Conservation (phyloP, 2,888 invertebrate species). For the Holacanthella duospinosa region DNA sequence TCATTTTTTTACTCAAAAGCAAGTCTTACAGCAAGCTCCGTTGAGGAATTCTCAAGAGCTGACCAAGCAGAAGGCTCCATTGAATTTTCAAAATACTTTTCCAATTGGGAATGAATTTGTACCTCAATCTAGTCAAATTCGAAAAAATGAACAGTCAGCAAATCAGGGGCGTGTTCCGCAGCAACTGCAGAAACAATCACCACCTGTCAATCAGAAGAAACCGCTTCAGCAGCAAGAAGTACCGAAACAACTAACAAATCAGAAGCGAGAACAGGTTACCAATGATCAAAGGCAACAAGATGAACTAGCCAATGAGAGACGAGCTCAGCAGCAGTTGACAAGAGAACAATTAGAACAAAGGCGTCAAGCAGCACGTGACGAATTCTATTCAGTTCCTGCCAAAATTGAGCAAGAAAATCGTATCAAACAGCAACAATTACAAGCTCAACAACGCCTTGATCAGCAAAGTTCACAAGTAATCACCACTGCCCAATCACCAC, state of each 20-base stretch:
- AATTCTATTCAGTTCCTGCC: not conserved
- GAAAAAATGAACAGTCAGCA: no score
- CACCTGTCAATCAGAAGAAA: slow-evolving; percentile 6
- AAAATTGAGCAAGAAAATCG: not conserved
- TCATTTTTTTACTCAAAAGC: no score
- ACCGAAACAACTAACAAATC: not conserved
- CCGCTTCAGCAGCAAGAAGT: slow-evolving; percentile 1
- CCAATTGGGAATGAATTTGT: no score
- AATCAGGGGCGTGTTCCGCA: no score
- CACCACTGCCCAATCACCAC: not conserved
- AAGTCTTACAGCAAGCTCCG: no score
- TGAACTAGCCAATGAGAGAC: not conserved
- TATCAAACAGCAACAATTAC: not conserved
- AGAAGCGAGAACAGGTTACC: not conserved
- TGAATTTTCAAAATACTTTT: no score
- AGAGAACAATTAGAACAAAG: not conserved
- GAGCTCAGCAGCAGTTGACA: not conserved
- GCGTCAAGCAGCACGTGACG: not conserved
- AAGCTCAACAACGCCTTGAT: not conserved
- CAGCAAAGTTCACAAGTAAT: no score
- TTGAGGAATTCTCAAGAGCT: no score
- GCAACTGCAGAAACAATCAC: not conserved
- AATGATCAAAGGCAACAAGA: not conserved
- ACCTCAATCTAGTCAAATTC: no score
- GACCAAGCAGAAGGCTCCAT: no score